Conservation (phyloP, 2,888 invertebrate genomes). For the Andrena haemorrhoa region DNA sequence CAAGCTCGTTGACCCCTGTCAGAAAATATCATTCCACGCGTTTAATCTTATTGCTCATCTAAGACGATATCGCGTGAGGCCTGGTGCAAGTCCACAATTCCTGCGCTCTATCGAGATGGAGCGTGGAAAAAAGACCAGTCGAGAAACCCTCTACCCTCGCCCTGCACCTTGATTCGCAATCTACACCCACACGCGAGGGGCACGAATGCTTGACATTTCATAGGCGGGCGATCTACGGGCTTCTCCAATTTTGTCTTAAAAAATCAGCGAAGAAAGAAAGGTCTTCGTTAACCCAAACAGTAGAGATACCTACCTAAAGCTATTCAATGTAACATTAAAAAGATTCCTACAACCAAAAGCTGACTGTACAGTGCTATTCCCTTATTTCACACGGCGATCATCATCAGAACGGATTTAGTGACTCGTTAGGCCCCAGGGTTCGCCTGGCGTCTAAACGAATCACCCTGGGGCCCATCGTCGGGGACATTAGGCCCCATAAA, state of each 20-base stretch:
- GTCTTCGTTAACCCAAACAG: neutral
- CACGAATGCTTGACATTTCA: conserved; percentile 2
- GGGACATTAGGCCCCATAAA: conserved; percentile 1
- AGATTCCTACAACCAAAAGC: too few relatives aligned
- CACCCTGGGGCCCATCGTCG: neutral
- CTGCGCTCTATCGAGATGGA: conserved; percentile 58
- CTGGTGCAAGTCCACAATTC: conserved; percentile 16
- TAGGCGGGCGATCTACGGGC: conserved; percentile 10
- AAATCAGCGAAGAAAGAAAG: neutral
- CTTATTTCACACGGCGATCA: too few relatives aligned
- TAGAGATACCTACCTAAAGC: neutral
- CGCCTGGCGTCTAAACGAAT: conserved; percentile 18
- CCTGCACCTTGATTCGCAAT: conserved; percentile 34
- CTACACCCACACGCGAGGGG: conserved; percentile 25
- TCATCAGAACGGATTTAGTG: neutral
- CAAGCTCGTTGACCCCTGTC: conserved; percentile 25
- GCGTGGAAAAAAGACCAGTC: conserved; percentile 10
- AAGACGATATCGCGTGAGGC: conserved; percentile 29
- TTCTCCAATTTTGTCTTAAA: neutral
- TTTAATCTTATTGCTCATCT: conserved; percentile 37
- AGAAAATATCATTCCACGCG: conserved; percentile 28
- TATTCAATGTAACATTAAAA: too few relatives aligned
- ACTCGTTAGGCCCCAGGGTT: neutral
- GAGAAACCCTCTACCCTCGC: conserved; percentile 27
- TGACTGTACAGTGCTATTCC: too few relatives aligned